Conservation (phyloP, 2,797 vertebrate species). For the Picus viridis region DNA sequence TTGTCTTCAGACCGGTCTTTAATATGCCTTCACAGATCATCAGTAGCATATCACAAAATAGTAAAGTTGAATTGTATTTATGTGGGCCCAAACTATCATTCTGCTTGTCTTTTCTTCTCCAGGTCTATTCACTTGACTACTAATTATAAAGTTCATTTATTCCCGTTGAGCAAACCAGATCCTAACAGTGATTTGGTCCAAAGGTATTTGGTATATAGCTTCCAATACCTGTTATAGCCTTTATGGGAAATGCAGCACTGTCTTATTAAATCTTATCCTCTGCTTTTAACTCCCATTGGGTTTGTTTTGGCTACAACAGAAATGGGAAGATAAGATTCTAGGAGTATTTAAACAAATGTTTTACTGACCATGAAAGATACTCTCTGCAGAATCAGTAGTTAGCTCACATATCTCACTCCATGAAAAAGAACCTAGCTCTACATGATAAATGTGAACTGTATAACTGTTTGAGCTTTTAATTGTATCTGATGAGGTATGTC, state of each 20-base stretch:
- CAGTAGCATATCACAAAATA: neutral
- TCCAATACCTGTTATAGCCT: neutral
- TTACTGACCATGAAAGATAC: slow-evolving; percentile 41
- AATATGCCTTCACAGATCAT: neutral
- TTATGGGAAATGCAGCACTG: neutral
- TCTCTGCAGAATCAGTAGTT: slow-evolving; percentile 28
- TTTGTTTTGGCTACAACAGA: neutral
- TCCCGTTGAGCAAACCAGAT: neutral
- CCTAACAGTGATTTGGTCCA: neutral
- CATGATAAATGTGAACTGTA: neutral
- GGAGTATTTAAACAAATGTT: slow-evolving; percentile 17
- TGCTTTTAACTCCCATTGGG: neutral
- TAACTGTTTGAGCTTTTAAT: neutral
- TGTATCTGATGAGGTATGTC: neutral
- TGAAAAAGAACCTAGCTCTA: neutral
- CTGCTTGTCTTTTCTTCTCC: neutral
- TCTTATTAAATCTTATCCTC: neutral
- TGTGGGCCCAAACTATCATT: neutral
- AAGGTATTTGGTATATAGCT: neutral
- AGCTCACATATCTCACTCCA: neutral
- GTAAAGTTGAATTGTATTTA: neutral
- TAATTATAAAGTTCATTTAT: neutral
- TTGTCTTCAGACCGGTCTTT: neutral
- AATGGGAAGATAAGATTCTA: neutral
- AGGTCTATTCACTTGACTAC: neutral